Percentiles rank a stretch among this genome's conserved stretches.
These are phyloP conservation scores for Zootermopsis nevadensis DNA, from an alignment of 2,888 invertebrate genomes.

Conservation along the genomic window DNA sequence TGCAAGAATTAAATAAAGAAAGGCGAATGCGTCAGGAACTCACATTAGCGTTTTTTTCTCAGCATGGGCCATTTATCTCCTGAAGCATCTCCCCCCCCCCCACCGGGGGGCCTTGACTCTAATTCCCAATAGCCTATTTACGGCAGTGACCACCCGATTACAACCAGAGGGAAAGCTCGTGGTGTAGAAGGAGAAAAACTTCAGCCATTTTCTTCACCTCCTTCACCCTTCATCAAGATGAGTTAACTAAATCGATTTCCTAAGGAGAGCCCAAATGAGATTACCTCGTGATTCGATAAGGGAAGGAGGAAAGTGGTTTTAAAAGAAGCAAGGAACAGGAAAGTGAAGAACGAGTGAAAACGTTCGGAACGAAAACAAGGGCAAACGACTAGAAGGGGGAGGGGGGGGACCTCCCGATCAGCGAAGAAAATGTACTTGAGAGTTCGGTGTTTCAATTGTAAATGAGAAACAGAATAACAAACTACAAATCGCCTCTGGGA, in stretches of 20 bases:
- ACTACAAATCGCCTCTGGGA: too few relatives aligned
- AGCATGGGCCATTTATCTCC: not conserved
- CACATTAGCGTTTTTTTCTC: not conserved
- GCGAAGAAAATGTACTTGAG: not conserved
- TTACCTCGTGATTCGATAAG: constrained; percentile 44
- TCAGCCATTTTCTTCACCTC: constrained; percentile 35
- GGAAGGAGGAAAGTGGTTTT: not conserved
- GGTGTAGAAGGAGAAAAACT: not conserved
- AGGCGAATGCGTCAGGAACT: not conserved
- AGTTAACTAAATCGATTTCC: constrained; percentile 49
- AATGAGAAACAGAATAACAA: not conserved
- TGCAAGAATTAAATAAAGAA: not conserved
- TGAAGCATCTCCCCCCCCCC: not conserved
- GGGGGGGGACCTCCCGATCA: not conserved
- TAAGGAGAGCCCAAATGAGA: constrained; percentile 38
- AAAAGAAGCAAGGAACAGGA: not conserved
- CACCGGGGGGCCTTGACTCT: not conserved
- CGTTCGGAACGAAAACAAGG: constrained; percentile 6
- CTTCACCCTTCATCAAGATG: constrained; percentile 32
- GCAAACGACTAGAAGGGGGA: not conserved
- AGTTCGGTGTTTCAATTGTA: not conserved
- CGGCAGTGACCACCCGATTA: constrained; percentile 33
- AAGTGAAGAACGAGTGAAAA: constrained; percentile 9
- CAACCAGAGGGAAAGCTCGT: not conserved
- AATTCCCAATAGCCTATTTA: constrained; percentile 30